These are phyloP conservation scores for Tachysurus vachellii DNA, from an alignment of 2,113 vertebrate genomes.

Conservation along the genomic window DNA sequence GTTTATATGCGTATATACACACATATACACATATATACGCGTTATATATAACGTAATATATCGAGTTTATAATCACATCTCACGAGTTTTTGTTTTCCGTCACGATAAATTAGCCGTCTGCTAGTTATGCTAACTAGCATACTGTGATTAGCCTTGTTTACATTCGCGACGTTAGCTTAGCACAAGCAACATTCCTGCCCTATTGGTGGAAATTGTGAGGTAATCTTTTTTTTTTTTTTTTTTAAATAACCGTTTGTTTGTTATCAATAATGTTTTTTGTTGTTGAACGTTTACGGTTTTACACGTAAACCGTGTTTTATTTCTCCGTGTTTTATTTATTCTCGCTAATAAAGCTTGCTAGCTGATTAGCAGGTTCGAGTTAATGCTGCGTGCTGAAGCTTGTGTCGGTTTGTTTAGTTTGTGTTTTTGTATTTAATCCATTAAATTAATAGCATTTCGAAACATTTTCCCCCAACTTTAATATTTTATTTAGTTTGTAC, in stretches of 20 bases:
- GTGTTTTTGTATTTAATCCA: too few species aligned
- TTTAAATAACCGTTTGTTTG: too few species aligned
- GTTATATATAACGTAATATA: not conserved
- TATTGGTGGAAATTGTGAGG: not conserved
- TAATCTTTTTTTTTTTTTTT: not conserved
- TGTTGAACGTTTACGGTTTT: too few species aligned
- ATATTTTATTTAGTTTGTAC: not conserved
- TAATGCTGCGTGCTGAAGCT: not conserved
- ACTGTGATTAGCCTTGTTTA: constrained; percentile 9
- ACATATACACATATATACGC: too few species aligned
- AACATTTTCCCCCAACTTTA: not conserved
- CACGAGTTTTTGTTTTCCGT: not conserved
- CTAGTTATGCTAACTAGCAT: not conserved
- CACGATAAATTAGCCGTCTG: not conserved
- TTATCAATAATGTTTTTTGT: too few species aligned
- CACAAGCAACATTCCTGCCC: not conserved
- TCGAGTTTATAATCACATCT: too few species aligned
- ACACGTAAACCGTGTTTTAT: too few species aligned
- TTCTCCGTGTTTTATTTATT: too few species aligned
- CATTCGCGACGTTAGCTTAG: not conserved
- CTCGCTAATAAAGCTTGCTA: not conserved
- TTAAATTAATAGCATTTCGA: too few species aligned
- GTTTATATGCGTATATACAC: not conserved
- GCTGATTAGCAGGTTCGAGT: not conserved
- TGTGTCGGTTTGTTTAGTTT: not conserved